These are phyloP conservation scores for Pygmarrhopalites habei DNA, from an alignment of 1,140 invertebrate genomes.

Conservation along the genomic window DNA sequence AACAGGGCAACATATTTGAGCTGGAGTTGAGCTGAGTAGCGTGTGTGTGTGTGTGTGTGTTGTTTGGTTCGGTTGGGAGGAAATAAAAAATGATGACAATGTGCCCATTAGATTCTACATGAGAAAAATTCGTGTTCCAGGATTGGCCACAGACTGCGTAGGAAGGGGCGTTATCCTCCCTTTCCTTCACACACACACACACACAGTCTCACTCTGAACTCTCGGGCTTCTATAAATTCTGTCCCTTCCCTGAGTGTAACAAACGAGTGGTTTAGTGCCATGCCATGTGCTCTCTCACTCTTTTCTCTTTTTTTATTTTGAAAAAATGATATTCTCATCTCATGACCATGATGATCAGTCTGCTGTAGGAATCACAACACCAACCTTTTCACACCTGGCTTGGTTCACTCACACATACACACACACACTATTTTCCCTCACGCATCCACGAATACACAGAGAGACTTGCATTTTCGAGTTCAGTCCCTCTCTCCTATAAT, in stretches of 20 bases:
- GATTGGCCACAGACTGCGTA: constrained; percentile 24
- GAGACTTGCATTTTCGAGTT: too few species aligned
- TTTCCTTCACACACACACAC: too few species aligned
- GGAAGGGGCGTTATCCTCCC: constrained; percentile 29
- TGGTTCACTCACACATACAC: constrained; percentile 23
- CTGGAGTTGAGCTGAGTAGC: too few species aligned
- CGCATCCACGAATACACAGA: too few species aligned
- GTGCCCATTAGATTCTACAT: not conserved
- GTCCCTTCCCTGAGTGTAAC: not conserved
- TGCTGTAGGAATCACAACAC: constrained; percentile 1
- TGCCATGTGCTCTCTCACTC: too few species aligned
- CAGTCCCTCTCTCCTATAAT: too few species aligned
- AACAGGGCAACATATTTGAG: too few species aligned
- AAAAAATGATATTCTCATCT: constrained; percentile 1
- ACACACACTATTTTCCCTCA: too few species aligned
- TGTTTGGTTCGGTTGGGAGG: not conserved
- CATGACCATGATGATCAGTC: too few species aligned
- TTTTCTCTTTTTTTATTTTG: not conserved
- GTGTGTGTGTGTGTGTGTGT: not conserved
- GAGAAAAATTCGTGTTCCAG: constrained; percentile 5
- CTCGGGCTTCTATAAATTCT: constrained; percentile 5
- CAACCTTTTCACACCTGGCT: constrained; percentile 34
- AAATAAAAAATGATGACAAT: constrained; percentile 5
- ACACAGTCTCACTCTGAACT: too few species aligned
- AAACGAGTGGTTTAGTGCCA: too few species aligned